Evolutionary conservation across 2,113 vertebrate species (phyloP).

Genomic region (Campylomormyrus tamandua): DNA sequence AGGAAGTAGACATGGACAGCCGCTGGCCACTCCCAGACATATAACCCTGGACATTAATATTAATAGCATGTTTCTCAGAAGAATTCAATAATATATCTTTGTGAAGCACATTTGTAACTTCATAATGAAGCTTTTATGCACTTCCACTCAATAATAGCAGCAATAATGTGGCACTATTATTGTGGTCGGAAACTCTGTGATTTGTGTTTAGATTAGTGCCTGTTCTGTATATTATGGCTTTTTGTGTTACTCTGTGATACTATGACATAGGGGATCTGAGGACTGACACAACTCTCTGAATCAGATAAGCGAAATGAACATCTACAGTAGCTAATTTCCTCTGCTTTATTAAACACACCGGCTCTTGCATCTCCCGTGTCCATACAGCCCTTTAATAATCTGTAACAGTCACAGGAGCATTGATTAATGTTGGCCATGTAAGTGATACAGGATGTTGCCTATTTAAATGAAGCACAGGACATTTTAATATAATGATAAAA

Average conservation of each 20-base stretch:
- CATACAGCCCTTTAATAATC: neutral
- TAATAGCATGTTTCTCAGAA: neutral
- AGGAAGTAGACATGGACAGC: neutral
- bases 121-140: neutral
- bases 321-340: constrained; percentile 2
- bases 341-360: neutral
- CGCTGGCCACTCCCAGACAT: neutral
- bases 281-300: neutral
- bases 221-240: neutral
- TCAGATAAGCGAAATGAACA: neutral
- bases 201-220: neutral
- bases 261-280: neutral
- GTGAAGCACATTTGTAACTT: neutral
- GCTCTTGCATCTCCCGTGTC: neutral
- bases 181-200: neutral
- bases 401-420: neutral
- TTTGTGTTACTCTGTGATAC: neutral
- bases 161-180: neutral
- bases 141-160: neutral
- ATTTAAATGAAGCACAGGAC: neutral
- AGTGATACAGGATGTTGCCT: constrained; percentile 10
- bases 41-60: neutral
- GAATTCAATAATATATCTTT: neutral
- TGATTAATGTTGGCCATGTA: constrained; percentile 3
- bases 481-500: constrained; percentile 10